Conservation (phyloP, 2,888 invertebrate genomes). For the Alsophila aescularia region DNA sequence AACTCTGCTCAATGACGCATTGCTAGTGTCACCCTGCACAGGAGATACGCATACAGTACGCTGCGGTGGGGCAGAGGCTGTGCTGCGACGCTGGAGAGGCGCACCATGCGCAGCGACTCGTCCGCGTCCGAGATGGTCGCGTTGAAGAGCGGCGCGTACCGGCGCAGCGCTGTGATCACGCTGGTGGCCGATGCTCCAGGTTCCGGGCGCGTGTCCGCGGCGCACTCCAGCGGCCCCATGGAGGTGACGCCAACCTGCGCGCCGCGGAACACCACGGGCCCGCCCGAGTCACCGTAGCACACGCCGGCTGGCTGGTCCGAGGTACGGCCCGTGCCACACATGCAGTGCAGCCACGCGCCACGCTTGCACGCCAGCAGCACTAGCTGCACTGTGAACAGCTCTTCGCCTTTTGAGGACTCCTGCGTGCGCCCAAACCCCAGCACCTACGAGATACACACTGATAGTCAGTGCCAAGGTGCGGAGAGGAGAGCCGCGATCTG, state of each 20-base stretch:
- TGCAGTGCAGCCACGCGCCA: conserved; percentile 57
- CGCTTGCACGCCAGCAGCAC: conserved; percentile 58
- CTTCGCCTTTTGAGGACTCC: conserved; percentile 52
- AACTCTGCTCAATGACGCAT: no score
- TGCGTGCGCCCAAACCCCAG: conserved; percentile 71
- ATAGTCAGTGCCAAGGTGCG: no score
- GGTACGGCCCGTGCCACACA: conserved; percentile 51
- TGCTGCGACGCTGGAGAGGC: conserved; percentile 8
- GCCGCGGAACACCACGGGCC: conserved; percentile 61
- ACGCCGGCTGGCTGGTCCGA: conserved; percentile 50
- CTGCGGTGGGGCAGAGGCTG: not conserved
- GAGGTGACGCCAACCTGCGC: conserved; percentile 44
- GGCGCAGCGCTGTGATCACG: conserved; percentile 67
- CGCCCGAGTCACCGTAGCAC: conserved; percentile 76
- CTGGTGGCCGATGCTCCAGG: conserved; percentile 51
- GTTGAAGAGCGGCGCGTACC: conserved; percentile 62
- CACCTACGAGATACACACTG: conserved; percentile 50
- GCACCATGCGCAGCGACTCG: conserved; percentile 11
- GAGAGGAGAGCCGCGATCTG: no score
- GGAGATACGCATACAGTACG: conserved; percentile 2
- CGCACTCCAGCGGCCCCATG: conserved; percentile 33
- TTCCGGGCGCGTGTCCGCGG: conserved; percentile 17
- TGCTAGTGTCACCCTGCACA: not conserved
- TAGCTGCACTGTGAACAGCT: conserved; percentile 60
- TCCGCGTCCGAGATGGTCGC: conserved; percentile 60